These are phyloP conservation scores for Epizoanthus scotinus DNA, from an alignment of 92 coral and sea anemone species.

Conservation along the genomic window DNA sequence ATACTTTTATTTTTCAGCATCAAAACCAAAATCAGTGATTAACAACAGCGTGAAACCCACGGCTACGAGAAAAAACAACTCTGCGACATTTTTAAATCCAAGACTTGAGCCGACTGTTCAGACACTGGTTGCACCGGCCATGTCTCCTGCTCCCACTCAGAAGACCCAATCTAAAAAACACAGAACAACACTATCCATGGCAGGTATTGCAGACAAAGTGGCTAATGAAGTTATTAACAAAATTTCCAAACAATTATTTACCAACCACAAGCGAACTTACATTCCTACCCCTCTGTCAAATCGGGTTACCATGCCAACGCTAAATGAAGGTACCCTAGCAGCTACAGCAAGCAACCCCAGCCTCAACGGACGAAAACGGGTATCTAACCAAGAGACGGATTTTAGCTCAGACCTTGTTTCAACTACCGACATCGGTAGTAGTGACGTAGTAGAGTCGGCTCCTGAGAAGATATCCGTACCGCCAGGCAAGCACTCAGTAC, in stretches of 20 bases:
- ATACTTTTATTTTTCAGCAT: background rate
- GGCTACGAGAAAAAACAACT: background rate
- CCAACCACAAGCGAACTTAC: slow-evolving; percentile 26
- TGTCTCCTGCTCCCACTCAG: background rate
- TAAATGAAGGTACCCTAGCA: background rate
- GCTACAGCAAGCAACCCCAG: background rate
- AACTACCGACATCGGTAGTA: background rate
- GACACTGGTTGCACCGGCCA: background rate
- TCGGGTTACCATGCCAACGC: slow-evolving; percentile 20
- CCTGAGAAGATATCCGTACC: background rate
- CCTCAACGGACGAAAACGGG: background rate
- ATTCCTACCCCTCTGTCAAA: slow-evolving; percentile 2
- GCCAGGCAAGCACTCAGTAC: background rate
- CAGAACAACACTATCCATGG: slow-evolving; percentile 13
- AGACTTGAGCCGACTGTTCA: background rate
- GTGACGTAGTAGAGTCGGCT: background rate
- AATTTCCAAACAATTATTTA: slow-evolving; percentile 19
- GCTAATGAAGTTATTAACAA: slow-evolving; percentile 30
- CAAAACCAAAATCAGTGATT: background rate
- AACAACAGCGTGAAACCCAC: background rate
- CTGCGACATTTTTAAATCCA: background rate
- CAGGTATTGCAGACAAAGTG: slow-evolving; percentile 27
- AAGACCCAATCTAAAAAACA: slow-evolving; percentile 12
- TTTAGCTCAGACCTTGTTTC: background rate
- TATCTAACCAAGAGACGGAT: background rate